These are phyloP conservation scores for Verasper variegatus DNA, from an alignment of 2,113 vertebrate genomes.

Conservation along the genomic window DNA sequence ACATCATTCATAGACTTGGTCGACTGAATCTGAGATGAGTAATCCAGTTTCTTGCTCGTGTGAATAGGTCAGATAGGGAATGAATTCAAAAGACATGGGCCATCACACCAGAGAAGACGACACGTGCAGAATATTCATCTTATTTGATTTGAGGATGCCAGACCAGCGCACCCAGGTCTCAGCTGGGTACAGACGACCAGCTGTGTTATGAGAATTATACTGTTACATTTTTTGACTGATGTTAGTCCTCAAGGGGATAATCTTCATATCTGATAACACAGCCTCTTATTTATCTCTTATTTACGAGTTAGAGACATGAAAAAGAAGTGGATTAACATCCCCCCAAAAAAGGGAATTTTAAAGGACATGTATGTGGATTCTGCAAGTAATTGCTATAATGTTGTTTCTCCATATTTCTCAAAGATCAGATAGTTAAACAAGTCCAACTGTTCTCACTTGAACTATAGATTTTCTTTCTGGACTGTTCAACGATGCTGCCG, in stretches of 20 bases:
- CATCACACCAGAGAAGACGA: slow-evolving; percentile 43
- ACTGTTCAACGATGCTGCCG: too few species aligned
- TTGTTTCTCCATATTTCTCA: neutral
- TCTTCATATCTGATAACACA: slow-evolving; percentile 38
- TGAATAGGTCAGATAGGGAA: slow-evolving; percentile 64
- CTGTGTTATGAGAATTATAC: slow-evolving; percentile 37
- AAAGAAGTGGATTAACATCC: neutral
- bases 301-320: neutral
- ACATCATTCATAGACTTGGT: slow-evolving; percentile 69
- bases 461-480: neutral
- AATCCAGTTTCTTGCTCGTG: slow-evolving; percentile 31
- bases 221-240: slow-evolving; percentile 51
- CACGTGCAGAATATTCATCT: slow-evolving; percentile 52
- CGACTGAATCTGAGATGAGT: slow-evolving; percentile 55
- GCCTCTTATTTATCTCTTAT: slow-evolving; percentile 23
- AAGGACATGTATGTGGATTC: neutral
- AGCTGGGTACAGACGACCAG: slow-evolving; percentile 41
- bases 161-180: slow-evolving; percentile 51
- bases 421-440: neutral
- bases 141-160: slow-evolving; percentile 31
- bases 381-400: neutral
- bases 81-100: slow-evolving; percentile 70
- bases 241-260: slow-evolving; percentile 30
- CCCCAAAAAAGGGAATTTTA: neutral
- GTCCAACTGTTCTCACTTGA: neutral